These are phyloP conservation scores for Epinephelus malabaricus DNA, from an alignment of 2,797 vertebrate genomes.

Conservation along the genomic window DNA sequence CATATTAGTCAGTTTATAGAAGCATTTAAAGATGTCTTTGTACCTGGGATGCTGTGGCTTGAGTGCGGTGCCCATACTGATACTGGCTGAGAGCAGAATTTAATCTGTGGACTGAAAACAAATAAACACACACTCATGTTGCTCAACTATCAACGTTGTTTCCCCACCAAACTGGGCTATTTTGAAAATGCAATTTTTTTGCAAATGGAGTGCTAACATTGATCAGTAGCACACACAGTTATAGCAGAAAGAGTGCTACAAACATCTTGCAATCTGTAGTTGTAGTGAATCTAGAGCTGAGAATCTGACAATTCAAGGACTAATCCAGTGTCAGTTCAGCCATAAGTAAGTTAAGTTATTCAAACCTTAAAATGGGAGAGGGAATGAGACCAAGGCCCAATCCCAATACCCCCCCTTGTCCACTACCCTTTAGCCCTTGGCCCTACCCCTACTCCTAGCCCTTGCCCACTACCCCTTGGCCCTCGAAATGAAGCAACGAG, in stretches of 20 bases:
- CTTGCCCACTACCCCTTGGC: too few relatives aligned
- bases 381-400: too few relatives aligned
- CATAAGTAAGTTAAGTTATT: too few relatives aligned
- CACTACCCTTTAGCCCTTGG: too few relatives aligned
- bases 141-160: neutral
- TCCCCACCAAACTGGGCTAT: neutral
- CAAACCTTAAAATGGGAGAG: too few relatives aligned
- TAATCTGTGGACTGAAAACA: conserved; percentile 82
- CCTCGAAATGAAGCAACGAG: too few relatives aligned
- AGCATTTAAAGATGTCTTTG: neutral
- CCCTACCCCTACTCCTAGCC: too few relatives aligned
- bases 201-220: neutral
- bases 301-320: neutral
- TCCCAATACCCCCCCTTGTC: too few relatives aligned
- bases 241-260: neutral
- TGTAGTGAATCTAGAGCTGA: neutral
- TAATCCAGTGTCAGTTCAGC: neutral
- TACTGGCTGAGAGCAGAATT: conserved; percentile 77
- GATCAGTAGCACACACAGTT: neutral
- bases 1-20: neutral
- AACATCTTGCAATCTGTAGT: neutral
- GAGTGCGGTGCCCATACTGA: conserved; percentile 75
- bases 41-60: conserved; percentile 84
- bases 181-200: neutral
- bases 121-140: neutral